These are phyloP conservation scores for Sinohyriopsis cumingii DNA, from an alignment of 2,888 invertebrate species.

Conservation along the genomic window DNA sequence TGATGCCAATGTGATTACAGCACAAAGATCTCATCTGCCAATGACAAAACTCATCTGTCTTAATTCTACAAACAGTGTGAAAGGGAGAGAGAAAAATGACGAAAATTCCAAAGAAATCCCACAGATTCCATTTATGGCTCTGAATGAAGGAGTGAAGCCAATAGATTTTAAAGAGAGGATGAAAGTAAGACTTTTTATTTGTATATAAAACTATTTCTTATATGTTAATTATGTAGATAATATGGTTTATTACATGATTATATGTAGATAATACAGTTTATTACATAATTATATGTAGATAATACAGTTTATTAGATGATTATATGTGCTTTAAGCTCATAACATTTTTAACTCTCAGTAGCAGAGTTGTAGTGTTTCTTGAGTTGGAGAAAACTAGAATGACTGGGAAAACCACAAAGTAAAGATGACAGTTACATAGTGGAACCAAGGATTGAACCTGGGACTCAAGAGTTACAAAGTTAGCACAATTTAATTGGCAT, in stretches of 20 bases:
- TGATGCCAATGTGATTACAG: slow-evolving; percentile 15
- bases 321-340: too few relatives aligned
- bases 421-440: too few relatives aligned
- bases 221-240: too few relatives aligned
- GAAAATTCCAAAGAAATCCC: slow-evolving; percentile 3
- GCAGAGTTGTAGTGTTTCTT: neutral
- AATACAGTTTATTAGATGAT: too few relatives aligned
- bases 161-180: slow-evolving; percentile 58
- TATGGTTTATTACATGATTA: too few relatives aligned
- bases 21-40: slow-evolving; percentile 47
- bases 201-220: too few relatives aligned
- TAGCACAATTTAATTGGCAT: too few relatives aligned
- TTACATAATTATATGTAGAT: too few relatives aligned
- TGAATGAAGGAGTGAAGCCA: slow-evolving; percentile 54
- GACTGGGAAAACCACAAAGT: too few relatives aligned
- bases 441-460: too few relatives aligned
- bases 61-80: slow-evolving; percentile 23
- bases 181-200: slow-evolving; percentile 42
- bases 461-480: too few relatives aligned
- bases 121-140: neutral
- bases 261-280: too few relatives aligned
- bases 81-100: slow-evolving; percentile 20
- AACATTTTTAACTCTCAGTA: neutral
- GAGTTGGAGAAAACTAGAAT: neutral
- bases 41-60: slow-evolving; percentile 26